Evolutionary conservation across 2,888 invertebrate genomes (phyloP).

Genomic region (Apotomis turbidana): DNA sequence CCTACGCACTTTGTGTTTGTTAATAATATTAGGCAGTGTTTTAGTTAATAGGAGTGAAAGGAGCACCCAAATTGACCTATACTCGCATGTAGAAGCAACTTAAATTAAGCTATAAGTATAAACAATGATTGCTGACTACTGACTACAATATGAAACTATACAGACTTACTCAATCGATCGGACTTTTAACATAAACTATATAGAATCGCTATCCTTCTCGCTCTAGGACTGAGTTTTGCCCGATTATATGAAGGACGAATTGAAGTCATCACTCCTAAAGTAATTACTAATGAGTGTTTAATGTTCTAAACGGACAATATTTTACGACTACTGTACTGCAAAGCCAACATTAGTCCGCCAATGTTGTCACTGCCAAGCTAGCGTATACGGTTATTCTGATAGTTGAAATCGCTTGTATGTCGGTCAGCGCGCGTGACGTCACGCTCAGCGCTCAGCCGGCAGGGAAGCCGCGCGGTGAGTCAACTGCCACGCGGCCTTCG

Average conservation of each 20-base stretch:
- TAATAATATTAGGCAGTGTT: constrained; percentile 14
- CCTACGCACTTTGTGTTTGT: constrained; percentile 22
- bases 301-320: constrained; percentile 1
- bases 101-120: background rate
- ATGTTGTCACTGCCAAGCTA: constrained; percentile 23
- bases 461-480: constrained; percentile 44
- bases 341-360: constrained; percentile 15
- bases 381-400: constrained; percentile 38
- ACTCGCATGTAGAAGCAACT: background rate
- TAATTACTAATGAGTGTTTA: background rate
- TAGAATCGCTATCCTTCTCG: too few relatives aligned
- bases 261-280: background rate
- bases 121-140: background rate
- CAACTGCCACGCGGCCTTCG: constrained; percentile 43
- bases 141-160: background rate
- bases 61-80: constrained; percentile 4
- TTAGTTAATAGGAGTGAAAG: constrained; percentile 6
- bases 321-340: constrained; percentile 17
- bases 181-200: too few relatives aligned
- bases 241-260: background rate
- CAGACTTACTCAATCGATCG: background rate
- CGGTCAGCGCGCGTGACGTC: constrained; percentile 43
- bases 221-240: background rate
- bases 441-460: constrained; percentile 24
- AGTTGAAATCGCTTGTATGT: constrained; percentile 39